Percentiles rank a stretch among this genome's conserved stretches.
phyloP scores from a whole-genome alignment of 1,140 invertebrate genomes.

The Drosophila kurseongensis region DNA sequence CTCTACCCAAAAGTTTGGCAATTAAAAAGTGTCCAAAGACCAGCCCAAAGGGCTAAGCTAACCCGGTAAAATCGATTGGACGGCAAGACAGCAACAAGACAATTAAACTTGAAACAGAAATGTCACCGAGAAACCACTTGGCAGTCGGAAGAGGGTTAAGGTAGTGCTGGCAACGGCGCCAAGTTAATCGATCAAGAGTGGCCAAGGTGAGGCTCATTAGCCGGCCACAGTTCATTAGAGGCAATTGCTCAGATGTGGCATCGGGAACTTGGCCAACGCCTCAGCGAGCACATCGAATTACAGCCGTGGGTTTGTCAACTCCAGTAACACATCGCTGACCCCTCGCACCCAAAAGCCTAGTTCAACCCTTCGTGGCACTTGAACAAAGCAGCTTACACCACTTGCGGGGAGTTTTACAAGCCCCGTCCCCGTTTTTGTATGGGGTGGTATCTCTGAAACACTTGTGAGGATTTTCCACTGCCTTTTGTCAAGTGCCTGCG shows the following conservation, averaged over 20 bases:
- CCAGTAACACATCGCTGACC: not conserved
- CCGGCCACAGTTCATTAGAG: constrained; percentile 57
- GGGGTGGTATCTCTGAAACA: constrained; percentile 32
- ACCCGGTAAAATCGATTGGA: constrained; percentile 70
- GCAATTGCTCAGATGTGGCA: constrained; percentile 12
- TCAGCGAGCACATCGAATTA: constrained; percentile 2
- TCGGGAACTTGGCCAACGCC: constrained; percentile 38
- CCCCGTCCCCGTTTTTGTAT: not conserved
- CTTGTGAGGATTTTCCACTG: constrained; percentile 73
- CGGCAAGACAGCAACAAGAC: constrained; percentile 52
- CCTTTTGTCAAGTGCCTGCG: constrained; percentile 62
- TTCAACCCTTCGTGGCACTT: constrained; percentile 70
- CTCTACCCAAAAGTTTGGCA: constrained; percentile 46
- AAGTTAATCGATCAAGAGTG: constrained; percentile 68
- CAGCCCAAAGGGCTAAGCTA: constrained; percentile 23
- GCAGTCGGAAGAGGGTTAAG: constrained; percentile 67
- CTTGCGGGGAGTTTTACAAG: constrained; percentile 55
- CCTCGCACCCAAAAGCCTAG: not conserved
- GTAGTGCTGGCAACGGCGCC: constrained; percentile 38
- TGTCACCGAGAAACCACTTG: constrained; percentile 47
- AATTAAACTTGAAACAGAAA: constrained; percentile 80
- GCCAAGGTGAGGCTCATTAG: constrained; percentile 43
- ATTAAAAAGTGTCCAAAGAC: constrained; percentile 44
- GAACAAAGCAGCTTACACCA: constrained; percentile 80
- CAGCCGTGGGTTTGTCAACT: not conserved